A percentile compares a stretch with the other conserved stretches of the same genome.
Evolutionary conservation across 2,888 invertebrate species (phyloP).

Genomic region (Callyntrura guangdongensis): DNA sequence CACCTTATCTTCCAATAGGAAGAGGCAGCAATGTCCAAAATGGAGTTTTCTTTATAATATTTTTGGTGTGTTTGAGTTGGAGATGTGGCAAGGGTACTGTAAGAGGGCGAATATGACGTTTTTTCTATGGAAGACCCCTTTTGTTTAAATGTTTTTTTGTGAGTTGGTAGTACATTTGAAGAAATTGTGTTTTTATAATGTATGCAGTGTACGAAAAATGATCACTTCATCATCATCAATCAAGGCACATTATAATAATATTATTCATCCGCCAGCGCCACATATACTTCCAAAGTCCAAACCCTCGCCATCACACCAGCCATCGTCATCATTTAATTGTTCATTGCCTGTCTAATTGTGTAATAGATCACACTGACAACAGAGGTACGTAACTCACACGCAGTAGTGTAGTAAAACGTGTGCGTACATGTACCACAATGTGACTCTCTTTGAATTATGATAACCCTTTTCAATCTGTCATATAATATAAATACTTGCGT

Average conservation of each 20-base stretch:
- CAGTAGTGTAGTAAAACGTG: background rate
- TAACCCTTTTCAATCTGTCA: conserved; percentile 10
- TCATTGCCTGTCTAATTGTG: conserved; percentile 42
- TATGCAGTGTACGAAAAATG: conserved; percentile 35
- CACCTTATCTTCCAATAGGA: conserved; percentile 6
- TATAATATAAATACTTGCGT: conserved; percentile 49
- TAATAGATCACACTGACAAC: conserved; percentile 28
- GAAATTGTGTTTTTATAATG: background rate
- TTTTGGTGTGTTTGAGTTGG: background rate
- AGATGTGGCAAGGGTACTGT: too few species aligned
- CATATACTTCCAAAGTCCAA: background rate
- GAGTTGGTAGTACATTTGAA: background rate
- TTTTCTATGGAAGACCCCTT: background rate
- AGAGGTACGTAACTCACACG: background rate
- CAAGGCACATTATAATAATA: conserved; percentile 51
- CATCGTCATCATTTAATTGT: conserved; percentile 35
- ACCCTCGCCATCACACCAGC: background rate
- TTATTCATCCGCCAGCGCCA: conserved; percentile 33
- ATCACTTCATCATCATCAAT: conserved; percentile 58
- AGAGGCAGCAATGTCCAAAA: background rate
- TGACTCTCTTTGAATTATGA: background rate
- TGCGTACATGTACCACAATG: background rate
- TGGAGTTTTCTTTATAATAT: background rate
- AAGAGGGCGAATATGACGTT: too few species aligned
- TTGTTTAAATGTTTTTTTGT: too few species aligned